A percentile compares a stretch with the other conserved stretches of the same genome.
These are phyloP conservation scores for Heliconius himera DNA, from an alignment of 1,140 invertebrate species.

Conservation along the genomic window DNA sequence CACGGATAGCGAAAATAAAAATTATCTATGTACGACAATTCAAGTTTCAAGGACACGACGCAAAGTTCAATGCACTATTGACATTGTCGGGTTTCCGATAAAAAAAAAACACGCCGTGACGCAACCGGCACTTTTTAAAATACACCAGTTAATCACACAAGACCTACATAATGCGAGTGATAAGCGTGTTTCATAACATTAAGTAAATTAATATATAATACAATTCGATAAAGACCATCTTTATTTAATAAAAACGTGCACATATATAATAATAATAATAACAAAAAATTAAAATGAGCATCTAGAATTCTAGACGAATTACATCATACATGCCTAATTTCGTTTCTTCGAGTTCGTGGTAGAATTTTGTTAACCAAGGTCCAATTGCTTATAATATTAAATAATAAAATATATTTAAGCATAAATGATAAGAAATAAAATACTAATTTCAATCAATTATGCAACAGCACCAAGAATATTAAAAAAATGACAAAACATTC, in stretches of 20 bases:
- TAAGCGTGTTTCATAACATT: slow-evolving; percentile 3
- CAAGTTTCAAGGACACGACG: slow-evolving; percentile 60
- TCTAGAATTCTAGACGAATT: neutral
- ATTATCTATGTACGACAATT: slow-evolving; percentile 66
- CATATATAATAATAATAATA: neutral
- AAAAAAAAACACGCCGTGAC: slow-evolving; percentile 58
- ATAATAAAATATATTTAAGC: neutral
- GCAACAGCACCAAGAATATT: too few species aligned
- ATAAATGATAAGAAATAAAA: too few species aligned
- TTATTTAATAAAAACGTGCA: neutral
- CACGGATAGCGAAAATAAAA: slow-evolving; percentile 52
- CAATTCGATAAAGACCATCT: neutral
- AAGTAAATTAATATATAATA: neutral
- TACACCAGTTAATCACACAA: slow-evolving; percentile 30
- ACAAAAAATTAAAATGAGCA: neutral
- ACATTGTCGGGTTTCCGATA: slow-evolving; percentile 67
- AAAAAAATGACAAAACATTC: too few species aligned
- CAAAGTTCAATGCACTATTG: slow-evolving; percentile 67
- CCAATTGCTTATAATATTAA: neutral
- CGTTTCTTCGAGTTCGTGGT: neutral
- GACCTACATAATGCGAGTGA: slow-evolving; percentile 33
- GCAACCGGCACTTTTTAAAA: slow-evolving; percentile 50
- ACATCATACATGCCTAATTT: neutral
- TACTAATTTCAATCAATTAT: too few species aligned
- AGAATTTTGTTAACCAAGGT: neutral